Evolutionary conservation across 2,113 vertebrate species (phyloP), one percentile per base, ranked within the genome.

Genomic region (Erythrolamprus reginae): DNA sequence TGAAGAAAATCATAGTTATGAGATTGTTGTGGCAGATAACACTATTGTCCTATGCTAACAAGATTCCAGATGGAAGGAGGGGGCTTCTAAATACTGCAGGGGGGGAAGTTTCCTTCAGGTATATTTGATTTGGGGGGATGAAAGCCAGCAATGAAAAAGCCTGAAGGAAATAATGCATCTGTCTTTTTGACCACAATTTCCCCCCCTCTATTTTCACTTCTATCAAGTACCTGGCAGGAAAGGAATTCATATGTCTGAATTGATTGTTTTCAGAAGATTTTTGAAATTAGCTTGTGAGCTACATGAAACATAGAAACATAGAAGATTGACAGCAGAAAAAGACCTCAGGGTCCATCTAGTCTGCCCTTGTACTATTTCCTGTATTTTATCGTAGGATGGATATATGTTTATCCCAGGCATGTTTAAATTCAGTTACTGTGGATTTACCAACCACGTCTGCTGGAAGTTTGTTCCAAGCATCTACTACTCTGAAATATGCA

Each of bases 21-120:
- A 51, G 19, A 52, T 10, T 88, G n/a, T 28, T 52, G 50, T 42
- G 90, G 28, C 87, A 77, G 48, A 83, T 56, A 92, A 21, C 19
- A 87, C 21, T 65, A 26, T 89, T 82, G 91, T 92, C 91, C 51
- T 77, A 87, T 92, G 85, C 87, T 94, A 28, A 89, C 91, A 87
- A 33, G n/a, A 33, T 48, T 24, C 10, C 10, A 84, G 47, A 56
- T 51, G 33, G n/a, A 24, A 45, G 5, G 82, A 12, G 28, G 33
- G 50, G 5, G 17, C 12, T 12, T 19, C 51, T 7, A 77, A 77
- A 77, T 3, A 38, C 7, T 42, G 70, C 7, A 0, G 19, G 7
- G 33, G 15, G n/a, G 0, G 17, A 2, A 9, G 56, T 10, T 58
- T 77, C 17, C 70, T 77, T 77, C 33, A 38, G 70, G 61, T 15